Evolutionary conservation across 2,888 invertebrate genomes (phyloP), one percentile per base, ranked within the genome.

Genomic region (Tridacna gigas): DNA sequence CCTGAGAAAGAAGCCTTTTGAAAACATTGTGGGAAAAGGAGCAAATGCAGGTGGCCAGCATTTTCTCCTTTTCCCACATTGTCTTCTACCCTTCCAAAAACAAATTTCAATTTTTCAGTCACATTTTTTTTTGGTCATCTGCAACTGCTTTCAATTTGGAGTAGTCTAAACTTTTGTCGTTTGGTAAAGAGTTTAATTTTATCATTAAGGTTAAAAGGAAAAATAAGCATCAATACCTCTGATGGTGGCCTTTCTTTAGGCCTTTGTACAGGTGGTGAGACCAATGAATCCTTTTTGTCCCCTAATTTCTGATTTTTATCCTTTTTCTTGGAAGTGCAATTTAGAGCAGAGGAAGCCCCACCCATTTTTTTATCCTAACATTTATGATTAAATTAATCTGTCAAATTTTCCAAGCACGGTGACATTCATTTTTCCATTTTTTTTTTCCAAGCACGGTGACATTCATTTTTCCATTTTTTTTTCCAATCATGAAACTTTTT

Each of bases 321-420:
- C 71, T 86, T 86, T 74, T 82, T 86, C 79, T 84, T 84, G 76
- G 82, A 84, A 20, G 71, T 79, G 77, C 88, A 88, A 78, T 88
- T 88, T 20, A 88, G 73, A 25, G 73, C 66, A 25, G 88, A 88
- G 9, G 81, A 69, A 25, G 76, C 80, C 71, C 81, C 84, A 71
- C 88, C 88, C 88, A 88, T 88, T 47, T 37, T n/a, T 51, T 86
- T 66, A 28, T 25, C 74, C 51, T 22, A n/a, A 22, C 63, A 63
- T 75, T 63, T 63, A 75, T 5, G 25, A 28, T 51, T 51, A 51
- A 51, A 71, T 26, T 56, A 20, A 56, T 56, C 56, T 11, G 9
- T 56, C 20, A 56, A 56, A 56, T 56, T 20, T 20, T 20, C 56
- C 9, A 56, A 3, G 5, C 56, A 56, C 56, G 9, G 18, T 20